phyloP scores from a whole-genome alignment of 2,797 vertebrate species.

The Novumbra hubbsi region DNA sequence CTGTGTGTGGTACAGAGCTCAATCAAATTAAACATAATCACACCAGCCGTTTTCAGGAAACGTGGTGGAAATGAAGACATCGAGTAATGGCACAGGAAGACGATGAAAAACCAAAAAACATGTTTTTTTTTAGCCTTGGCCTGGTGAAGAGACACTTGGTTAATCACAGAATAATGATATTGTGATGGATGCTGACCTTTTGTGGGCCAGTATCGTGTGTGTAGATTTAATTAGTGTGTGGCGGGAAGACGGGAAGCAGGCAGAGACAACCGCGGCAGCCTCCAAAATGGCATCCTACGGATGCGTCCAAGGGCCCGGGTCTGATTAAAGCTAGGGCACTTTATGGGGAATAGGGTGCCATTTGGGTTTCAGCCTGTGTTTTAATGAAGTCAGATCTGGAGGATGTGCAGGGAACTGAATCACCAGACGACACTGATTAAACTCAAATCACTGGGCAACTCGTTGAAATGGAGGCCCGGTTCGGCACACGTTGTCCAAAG shows the following conservation, averaged over 20 bases:
- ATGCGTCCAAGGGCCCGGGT: background rate
- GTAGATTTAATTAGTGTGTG: constrained; percentile 73
- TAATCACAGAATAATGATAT: constrained; percentile 75
- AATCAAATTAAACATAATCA: constrained; percentile 52
- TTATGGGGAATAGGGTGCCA: background rate
- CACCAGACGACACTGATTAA: constrained; percentile 59
- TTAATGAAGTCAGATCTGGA: constrained; percentile 44
- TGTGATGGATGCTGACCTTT: constrained; percentile 80
- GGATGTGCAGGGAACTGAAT: constrained; percentile 62
- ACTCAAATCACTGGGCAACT: constrained; percentile 41
- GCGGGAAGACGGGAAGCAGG: constrained; percentile 50
- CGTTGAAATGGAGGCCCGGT: constrained; percentile 39
- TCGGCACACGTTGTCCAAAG: constrained; percentile 21
- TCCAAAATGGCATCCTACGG: background rate
- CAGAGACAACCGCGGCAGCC: constrained; percentile 50
- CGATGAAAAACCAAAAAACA: background rate
- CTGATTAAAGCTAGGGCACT: background rate
- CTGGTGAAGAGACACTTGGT: constrained; percentile 60
- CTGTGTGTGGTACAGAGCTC: constrained; percentile 41
- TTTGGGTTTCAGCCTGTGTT: constrained; percentile 13
- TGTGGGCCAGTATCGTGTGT: constrained; percentile 70
- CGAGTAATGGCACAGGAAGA: constrained; percentile 9
- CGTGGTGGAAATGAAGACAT: constrained; percentile 39
- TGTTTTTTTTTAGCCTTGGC: background rate
- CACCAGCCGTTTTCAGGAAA: constrained; percentile 36